Conservation (phyloP, 2,888 invertebrate species). For the Orthosia cruda region DNA sequence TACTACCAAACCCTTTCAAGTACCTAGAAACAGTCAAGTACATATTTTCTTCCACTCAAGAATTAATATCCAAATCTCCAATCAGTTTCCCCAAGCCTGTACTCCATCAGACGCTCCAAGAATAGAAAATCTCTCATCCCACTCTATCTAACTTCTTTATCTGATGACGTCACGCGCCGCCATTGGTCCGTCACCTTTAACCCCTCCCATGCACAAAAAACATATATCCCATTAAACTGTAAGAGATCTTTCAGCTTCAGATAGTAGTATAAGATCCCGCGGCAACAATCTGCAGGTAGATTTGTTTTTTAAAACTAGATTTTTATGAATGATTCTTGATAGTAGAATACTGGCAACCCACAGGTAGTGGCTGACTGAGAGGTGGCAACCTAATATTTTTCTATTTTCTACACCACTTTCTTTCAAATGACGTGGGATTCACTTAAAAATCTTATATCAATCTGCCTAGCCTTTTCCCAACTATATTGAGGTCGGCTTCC, state of each 20-base stretch:
- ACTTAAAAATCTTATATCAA: too few species aligned
- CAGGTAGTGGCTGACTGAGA: too few species aligned
- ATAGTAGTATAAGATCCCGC: constrained; percentile 35
- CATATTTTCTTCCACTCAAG: background rate
- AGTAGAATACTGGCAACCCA: too few species aligned
- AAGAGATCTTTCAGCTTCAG: constrained; percentile 87
- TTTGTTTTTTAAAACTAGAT: too few species aligned
- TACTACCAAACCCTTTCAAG: background rate
- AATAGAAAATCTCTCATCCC: constrained; percentile 86
- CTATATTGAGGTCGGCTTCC: too few species aligned
- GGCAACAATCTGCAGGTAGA: too few species aligned
- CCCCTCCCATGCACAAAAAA: constrained; percentile 90
- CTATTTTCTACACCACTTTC: too few species aligned
- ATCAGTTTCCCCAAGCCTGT: constrained; percentile 69
- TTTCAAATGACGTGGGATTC: too few species aligned
- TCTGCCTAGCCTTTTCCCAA: too few species aligned
- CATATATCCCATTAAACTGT: constrained; percentile 89
- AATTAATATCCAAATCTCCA: constrained; percentile 1
- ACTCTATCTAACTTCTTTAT: constrained; percentile 76
- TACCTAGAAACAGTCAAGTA: background rate
- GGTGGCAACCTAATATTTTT: too few species aligned
- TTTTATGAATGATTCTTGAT: too few species aligned
- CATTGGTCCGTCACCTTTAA: constrained; percentile 89
- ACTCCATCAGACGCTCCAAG: constrained; percentile 80
- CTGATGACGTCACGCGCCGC: constrained; percentile 77